Conservation (phyloP, 2,888 invertebrate genomes). For the Callimorpha dominula region DNA sequence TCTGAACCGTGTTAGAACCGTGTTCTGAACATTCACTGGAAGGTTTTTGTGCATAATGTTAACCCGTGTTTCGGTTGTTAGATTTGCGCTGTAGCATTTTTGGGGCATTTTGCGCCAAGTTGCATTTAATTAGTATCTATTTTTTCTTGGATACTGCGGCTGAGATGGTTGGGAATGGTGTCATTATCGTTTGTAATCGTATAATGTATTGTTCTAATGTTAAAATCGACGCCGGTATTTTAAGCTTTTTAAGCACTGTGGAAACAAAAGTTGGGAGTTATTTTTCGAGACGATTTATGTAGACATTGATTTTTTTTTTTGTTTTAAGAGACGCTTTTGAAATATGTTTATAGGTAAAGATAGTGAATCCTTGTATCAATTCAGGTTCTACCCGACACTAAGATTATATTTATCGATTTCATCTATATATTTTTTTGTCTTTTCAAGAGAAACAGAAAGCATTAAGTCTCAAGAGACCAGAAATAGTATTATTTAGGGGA, state of each 20-base stretch:
- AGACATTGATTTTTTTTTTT: constrained; percentile 28
- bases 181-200: constrained; percentile 46
- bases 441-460: no score
- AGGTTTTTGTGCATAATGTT: constrained; percentile 53
- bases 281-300: constrained; percentile 32
- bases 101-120: constrained; percentile 47
- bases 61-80: constrained; percentile 58
- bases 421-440: no score
- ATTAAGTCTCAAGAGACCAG: no score
- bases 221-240: constrained; percentile 35
- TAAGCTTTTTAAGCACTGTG: constrained; percentile 29
- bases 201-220: constrained; percentile 40
- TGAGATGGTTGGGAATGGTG: constrained; percentile 53
- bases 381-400: background rate
- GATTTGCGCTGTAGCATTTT: constrained; percentile 43
- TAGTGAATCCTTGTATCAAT: background rate
- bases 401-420: no score
- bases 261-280: constrained; percentile 20
- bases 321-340: background rate
- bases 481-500: no score
- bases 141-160: constrained; percentile 45
- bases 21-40: constrained; percentile 53
- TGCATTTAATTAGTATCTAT: constrained; percentile 48
- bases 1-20: constrained; percentile 60
- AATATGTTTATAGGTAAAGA: background rate